Percentiles rank a stretch among this genome's conserved stretches.
Evolutionary conservation across 1,140 invertebrate genomes (phyloP).

Genomic region (Schlechtendalia chinensis): DNA sequence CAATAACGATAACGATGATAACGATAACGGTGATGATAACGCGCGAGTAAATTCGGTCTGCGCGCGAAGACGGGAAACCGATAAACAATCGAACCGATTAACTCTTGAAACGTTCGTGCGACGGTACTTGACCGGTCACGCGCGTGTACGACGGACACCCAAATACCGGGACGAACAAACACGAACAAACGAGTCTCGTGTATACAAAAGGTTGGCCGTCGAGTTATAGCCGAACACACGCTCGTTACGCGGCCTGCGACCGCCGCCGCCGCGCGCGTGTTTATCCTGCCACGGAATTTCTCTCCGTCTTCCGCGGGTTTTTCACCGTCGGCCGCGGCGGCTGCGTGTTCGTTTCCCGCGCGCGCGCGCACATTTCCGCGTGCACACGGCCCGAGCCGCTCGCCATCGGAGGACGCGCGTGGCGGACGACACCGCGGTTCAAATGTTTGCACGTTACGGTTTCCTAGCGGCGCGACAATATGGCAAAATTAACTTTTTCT

Average conservation of each 20-base stretch:
- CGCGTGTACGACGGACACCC: not conserved
- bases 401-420: too few species aligned
- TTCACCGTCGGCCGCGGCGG: too few species aligned
- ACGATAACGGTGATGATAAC: not conserved
- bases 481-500: too few species aligned
- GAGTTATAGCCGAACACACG: conserved; percentile 18
- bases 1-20: not conserved
- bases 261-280: not conserved
- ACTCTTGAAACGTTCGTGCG: conserved; percentile 38
- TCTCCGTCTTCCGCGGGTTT: too few species aligned
- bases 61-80: conserved; percentile 11
- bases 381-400: too few species aligned
- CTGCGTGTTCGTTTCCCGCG: too few species aligned
- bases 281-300: too few species aligned
- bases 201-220: conserved; percentile 11
- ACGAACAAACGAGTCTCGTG: conserved; percentile 21
- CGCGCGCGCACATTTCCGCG: too few species aligned
- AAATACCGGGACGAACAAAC: conserved; percentile 19
- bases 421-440: too few species aligned
- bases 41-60: not conserved
- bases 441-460: too few species aligned
- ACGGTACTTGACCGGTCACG: conserved; percentile 39
- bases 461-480: too few species aligned
- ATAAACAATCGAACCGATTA: conserved; percentile 42
- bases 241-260: conserved; percentile 32